Evolutionary conservation across 1,140 invertebrate species (phyloP).

Genomic region (Physella acuta): DNA sequence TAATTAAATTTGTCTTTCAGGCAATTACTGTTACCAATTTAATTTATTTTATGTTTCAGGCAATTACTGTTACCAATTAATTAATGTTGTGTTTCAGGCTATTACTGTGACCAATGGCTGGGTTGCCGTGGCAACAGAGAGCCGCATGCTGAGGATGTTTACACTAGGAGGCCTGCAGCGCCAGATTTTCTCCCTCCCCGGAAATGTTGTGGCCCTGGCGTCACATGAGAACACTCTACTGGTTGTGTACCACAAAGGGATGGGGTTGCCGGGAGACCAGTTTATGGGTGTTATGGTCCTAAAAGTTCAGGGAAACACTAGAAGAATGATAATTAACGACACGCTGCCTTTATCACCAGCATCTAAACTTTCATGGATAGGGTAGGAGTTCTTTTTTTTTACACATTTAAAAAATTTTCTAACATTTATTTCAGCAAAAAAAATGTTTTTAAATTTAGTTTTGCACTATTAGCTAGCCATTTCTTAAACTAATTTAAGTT

Average conservation of each 20-base stretch:
- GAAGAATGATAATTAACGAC: slow-evolving; percentile 36
- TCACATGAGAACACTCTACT: slow-evolving; percentile 73
- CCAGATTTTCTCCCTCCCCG: slow-evolving; percentile 74
- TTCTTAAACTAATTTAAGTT: not conserved
- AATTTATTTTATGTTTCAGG: no score
- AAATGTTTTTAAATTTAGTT: not conserved
- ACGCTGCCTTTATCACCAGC: slow-evolving; percentile 72
- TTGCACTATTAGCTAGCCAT: not conserved
- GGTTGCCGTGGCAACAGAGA: slow-evolving; percentile 76
- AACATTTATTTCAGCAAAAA: no score
- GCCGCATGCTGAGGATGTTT: slow-evolving; percentile 77
- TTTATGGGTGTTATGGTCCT: slow-evolving; percentile 58
- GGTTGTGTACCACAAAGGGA: slow-evolving; percentile 68
- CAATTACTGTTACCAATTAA: no score
- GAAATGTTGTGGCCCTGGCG: slow-evolving; percentile 72
- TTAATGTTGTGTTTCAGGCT: slow-evolving; percentile 56
- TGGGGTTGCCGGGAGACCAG: slow-evolving; percentile 61
- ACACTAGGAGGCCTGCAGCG: slow-evolving; percentile 82
- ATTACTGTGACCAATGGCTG: slow-evolving; percentile 73
- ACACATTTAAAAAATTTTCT: slow-evolving; percentile 3
- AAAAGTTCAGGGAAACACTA: slow-evolving; percentile 45
- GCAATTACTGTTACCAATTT: no score
- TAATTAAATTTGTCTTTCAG: no score
- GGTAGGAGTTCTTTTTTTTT: slow-evolving; percentile 55
- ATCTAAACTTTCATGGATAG: slow-evolving; percentile 76